Base-by-base conservation (phyloP, 2,888 invertebrate species). In the Timema cristinae region DNA sequence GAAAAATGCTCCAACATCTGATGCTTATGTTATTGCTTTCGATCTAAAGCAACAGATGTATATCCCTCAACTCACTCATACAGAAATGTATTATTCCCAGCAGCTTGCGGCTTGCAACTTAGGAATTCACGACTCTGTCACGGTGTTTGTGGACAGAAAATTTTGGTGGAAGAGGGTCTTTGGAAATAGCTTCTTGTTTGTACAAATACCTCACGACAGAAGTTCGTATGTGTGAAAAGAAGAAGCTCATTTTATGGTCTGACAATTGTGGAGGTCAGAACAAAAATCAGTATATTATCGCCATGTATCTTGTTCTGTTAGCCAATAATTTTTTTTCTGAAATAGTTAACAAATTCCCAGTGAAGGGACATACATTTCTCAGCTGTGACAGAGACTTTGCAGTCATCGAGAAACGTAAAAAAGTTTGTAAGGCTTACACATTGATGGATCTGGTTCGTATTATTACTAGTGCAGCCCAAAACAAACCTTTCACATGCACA, bases 231-330 rank as follows among this genome's bases (percentile, higher is more conserved):
- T 32, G 32, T 32, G 47, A 63, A n/a, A 63, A 63, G 9, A 63
- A 63, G 32, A 63, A 63, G 63, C 48, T 63, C 9, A 32, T 63
- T 63, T 63, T 63, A 48, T 63, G 63, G 63, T 63, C 63, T 13
- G 47, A 8, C 13, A 63, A 63, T 63, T 63, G 63, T 9, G 47
- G 47, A 32, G 63, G 47, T 63, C 47, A 63, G 48, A 61, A 63
- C 7, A 63, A 63, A 1, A 63, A 47, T 47, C 5, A 47, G 63
- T 47, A 47, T 63, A 32, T 63, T 13, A 5, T 63, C 48, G 32
- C 47, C 10, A 63, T 63, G 47, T 63, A 32, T 48, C 6, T 63
- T 32, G 48, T 13, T 6, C 47, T 32, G 63, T 48, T 32, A 48
- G 9, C 16, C 32, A 63, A 63, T 47, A 9, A 32, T 32, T 13